Evolutionary conservation across 2,113 vertebrate genomes (phyloP), one percentile per base, ranked within the genome.

Genomic region (Camelus dromedarius): DNA sequence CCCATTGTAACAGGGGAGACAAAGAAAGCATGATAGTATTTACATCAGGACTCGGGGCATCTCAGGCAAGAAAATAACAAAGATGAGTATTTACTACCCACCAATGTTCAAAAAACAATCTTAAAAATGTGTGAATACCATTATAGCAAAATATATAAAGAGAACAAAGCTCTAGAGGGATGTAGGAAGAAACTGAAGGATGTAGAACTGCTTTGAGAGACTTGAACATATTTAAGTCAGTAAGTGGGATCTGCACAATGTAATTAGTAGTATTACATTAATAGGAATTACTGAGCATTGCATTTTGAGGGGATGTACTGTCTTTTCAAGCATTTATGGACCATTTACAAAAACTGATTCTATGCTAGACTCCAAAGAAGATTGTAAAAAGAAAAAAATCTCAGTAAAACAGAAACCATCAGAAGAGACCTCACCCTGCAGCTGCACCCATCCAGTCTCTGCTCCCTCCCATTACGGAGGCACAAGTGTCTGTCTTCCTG

Each of bases 341-440:
- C 19, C 62, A 50, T 56, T 77, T 83, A 62, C 26, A 54, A 77
- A 89, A 92, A 50, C 38, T 3, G 42, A 70, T 70, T 90, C 35
- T 86, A 5, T 80, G 46, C 28, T 60, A 95, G 79, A 18, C 62
- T 94, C 77, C 95, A 77, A 67, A 88, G 79, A 81, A 62, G 12
- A 94, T 12, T 62, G 35, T 30, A 30, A 35, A 35, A 73, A 56
- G 48, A 56, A 72, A 24, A 26, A 73, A 80, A 28, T 35, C 85
- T 73, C 69, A 42, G 19, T 89, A 67, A 92, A 92, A 67, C 70
- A 94, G 91, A 90, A 77, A 79, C 32, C 26, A 9, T 35, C 48
- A 32, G 64, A 52, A 92, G 76, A 66, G 62, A 52, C 62, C 69
- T 42, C 69, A 0, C 88, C 83, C 84, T 67, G 20, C 91, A 97